These are phyloP conservation scores for Carcina quercana DNA, from an alignment of 2,888 invertebrate species.

Conservation along the genomic window DNA sequence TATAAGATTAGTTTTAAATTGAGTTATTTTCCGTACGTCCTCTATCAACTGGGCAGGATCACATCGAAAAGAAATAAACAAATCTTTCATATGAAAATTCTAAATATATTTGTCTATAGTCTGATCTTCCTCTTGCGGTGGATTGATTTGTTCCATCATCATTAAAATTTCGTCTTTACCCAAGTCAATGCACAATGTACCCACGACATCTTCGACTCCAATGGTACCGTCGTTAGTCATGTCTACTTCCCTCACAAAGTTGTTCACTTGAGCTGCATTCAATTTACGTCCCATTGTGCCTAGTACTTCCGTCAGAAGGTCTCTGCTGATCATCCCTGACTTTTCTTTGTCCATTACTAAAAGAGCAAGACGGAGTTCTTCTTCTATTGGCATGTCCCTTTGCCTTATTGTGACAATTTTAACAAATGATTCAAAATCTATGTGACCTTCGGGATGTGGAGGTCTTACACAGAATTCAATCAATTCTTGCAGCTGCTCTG, in stretches of 20 bases:
- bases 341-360: constrained; percentile 46
- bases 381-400: constrained; percentile 47
- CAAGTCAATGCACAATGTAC: constrained; percentile 60
- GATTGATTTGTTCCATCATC: constrained; percentile 19
- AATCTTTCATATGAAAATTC: too few relatives aligned
- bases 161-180: constrained; percentile 51
- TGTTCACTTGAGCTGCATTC: constrained; percentile 38
- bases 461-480: constrained; percentile 51
- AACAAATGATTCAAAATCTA: constrained; percentile 51
- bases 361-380: constrained; percentile 48
- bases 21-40: too few relatives aligned
- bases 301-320: constrained; percentile 43
- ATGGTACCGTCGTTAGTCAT: constrained; percentile 58
- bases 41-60: too few relatives aligned
- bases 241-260: constrained; percentile 59
- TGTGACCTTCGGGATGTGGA: constrained; percentile 51
- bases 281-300: constrained; percentile 48
- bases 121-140: constrained; percentile 3
- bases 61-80: too few relatives aligned
- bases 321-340: constrained; percentile 44
- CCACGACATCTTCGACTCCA: constrained; percentile 57
- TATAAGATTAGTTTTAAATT: too few relatives aligned
- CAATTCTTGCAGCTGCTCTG: constrained; percentile 54
- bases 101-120: constrained; percentile 8
- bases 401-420: constrained; percentile 56